These are phyloP conservation scores for Cyclargus thomasi DNA, from an alignment of 1,140 invertebrate species.

Conservation along the genomic window DNA sequence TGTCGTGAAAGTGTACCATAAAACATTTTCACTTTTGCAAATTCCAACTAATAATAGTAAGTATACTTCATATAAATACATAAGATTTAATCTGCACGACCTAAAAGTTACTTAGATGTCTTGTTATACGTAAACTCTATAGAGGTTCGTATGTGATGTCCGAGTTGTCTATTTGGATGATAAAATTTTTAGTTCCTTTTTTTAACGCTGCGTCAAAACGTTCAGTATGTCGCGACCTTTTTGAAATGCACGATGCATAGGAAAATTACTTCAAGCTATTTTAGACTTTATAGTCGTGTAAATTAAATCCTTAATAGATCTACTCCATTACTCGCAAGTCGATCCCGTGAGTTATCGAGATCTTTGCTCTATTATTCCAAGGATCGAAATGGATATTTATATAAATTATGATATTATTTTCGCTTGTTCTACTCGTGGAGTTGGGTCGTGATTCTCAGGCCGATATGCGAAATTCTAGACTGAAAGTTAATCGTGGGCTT, in stretches of 20 bases:
- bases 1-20: not conserved
- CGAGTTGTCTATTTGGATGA: too few relatives aligned
- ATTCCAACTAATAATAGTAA: not conserved
- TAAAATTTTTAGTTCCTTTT: too few relatives aligned
- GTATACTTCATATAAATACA: too few relatives aligned
- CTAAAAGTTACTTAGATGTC: too few relatives aligned
- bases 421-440: not conserved
- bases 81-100: not conserved
- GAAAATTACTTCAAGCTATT: not conserved
- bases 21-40: not conserved
- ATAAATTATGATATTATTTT: slow-evolving; percentile 13
- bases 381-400: not conserved
- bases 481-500: not conserved
- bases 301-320: slow-evolving; percentile 4
- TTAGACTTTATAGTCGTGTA: not conserved
- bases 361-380: not conserved
- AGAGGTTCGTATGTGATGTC: too few relatives aligned
- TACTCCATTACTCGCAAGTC: not conserved
- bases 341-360: not conserved
- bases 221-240: not conserved
- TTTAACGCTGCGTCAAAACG: too few relatives aligned
- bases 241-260: not conserved
- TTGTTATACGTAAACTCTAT: too few relatives aligned
- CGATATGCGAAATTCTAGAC: not conserved
- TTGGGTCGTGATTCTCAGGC: not conserved